Conservation (phyloP, 2,888 invertebrate species). For the Cataglyphis albicans region DNA sequence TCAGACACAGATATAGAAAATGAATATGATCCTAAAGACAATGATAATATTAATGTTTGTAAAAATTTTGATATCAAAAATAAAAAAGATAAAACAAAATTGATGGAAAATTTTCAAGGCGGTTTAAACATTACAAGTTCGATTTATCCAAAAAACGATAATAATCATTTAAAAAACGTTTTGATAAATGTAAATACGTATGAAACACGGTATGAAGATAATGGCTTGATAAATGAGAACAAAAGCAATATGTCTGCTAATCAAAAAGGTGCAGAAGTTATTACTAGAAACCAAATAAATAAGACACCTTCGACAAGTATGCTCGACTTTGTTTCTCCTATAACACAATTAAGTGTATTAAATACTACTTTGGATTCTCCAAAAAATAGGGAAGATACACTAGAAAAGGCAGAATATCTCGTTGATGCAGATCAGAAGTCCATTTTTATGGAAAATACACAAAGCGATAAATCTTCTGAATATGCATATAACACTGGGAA, state of each 20-base stretch:
- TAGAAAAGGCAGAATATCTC: conserved; percentile 32
- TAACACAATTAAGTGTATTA: conserved; percentile 85
- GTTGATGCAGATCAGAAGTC: conserved; percentile 25
- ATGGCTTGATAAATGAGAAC: conserved; percentile 65
- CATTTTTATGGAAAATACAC: conserved; percentile 59
- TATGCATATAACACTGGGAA: conserved; percentile 60
- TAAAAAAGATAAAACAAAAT: conserved; percentile 71
- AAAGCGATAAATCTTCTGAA: conserved; percentile 43
- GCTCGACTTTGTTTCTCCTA: conserved; percentile 86
- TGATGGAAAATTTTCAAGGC: conserved; percentile 77
- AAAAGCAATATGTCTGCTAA: conserved; percentile 64
- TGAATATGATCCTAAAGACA: conserved; percentile 16
- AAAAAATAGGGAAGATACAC: conserved; percentile 58
- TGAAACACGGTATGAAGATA: conserved; percentile 63
- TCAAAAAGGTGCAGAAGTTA: conserved; percentile 50
- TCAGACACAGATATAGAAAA: conserved; percentile 40
- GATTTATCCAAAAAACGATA: conserved; percentile 26
- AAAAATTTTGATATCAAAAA: conserved; percentile 23
- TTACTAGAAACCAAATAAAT: conserved; percentile 68
- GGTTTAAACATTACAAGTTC: conserved; percentile 69
- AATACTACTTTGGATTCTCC: conserved; percentile 67
- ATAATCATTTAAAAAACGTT: conserved; percentile 34
- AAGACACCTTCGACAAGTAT: conserved; percentile 75
- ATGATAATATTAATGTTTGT: conserved; percentile 6
- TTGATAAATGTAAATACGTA: conserved; percentile 75